Evolutionary conservation across 2,888 invertebrate genomes (phyloP), one percentile per base, ranked within the genome.

Genomic region (Strigamia transsilvanica): DNA sequence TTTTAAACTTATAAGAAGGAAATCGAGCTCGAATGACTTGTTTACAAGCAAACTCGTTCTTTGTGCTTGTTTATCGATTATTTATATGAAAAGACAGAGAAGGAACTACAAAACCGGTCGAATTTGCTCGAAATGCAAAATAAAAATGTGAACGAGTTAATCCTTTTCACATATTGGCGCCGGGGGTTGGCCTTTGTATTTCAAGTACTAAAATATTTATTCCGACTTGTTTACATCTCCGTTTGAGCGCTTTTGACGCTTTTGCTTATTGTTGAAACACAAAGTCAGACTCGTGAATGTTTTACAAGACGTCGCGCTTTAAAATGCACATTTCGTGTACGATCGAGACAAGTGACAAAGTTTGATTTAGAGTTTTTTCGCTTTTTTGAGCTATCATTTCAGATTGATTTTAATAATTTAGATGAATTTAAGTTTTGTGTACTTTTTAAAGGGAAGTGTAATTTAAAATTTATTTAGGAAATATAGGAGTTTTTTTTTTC

Each of bases 11-110:
- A 46, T 46, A 6, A 18, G 2, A 18, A 51, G 51, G 51, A 51
- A 51, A 51, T 51, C 51, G 51, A n/a, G 51, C 51, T 51, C 6
- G 51, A 51, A 51, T 18, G n/a, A n/a, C 51, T 51, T 51, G 51
- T 51, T 51, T 51, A 51, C 51, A 18, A 51, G 15, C n/a, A 9
- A 18, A 51, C 51, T 51, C 18, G 51, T 51, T 51, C 51, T 51
- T 51, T 51, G 18, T n/a, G 6, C 18, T n/a, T 13, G 51, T n/a
- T 51, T 51, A 51, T 51, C 18, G 51, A 51, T 51, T 51, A 51
- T 51, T 51, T 51, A 51, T 51, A 51, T 51, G 51, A 51, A 51
- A 51, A 51, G 51, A 51, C 13, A 4, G 3, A 18, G 6, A 42
- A 42, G 42, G 6, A n/a, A n/a, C 51, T 51, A n/a, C 15, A 12